Evolutionary conservation across 2,113 vertebrate genomes (phyloP), one percentile per base, ranked within the genome.

Genomic region (Cynoglossus semilaevis): DNA sequence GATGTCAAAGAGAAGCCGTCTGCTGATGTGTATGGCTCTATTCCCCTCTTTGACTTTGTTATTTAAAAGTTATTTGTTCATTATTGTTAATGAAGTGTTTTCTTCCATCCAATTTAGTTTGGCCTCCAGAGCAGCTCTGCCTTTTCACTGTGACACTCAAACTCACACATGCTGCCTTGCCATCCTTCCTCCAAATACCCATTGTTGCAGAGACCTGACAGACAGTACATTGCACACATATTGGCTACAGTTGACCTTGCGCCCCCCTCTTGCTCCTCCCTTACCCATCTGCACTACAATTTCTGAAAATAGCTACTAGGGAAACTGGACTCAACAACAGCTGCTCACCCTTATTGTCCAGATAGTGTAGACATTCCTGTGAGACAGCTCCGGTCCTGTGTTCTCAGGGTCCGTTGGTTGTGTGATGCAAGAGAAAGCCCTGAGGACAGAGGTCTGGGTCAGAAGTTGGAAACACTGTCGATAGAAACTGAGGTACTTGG

Each of bases 401-500:
- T 70, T 62, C 40, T 51, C 72, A 45, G 70, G 58, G 40, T 74
- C 58, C 14, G 17, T 38, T 22, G 45, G 52, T 65, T 46, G 53
- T 52, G 71, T 67, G 63, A 55, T 34, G 63, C 74, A 60, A 41
- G 51, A 70, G 72, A 77, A 76, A 76, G 70, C 80, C 82, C 83
- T 85, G 87, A 87, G 78, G 82, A 83, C 78, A 79, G 80, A 80
- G 72, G 72, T 70, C 65, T 53, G 71, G 67, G 54, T 76, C 46
- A 11, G 34, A 53, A 53, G 56, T 58, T 62, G 70, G 72, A 84
- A 74, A 77, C 59, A 53, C 78, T 69, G 74, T 73, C 75, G 80
- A 72, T 86, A 80, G 74, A 87, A 84, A 84, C 74, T 86, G 87
- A 88, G 87, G 87, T 87, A 88, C 82, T 80, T 43, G 1, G 77